Evolutionary conservation across 2,888 invertebrate species (phyloP).

Genomic region (Oligia fasciuncula): DNA sequence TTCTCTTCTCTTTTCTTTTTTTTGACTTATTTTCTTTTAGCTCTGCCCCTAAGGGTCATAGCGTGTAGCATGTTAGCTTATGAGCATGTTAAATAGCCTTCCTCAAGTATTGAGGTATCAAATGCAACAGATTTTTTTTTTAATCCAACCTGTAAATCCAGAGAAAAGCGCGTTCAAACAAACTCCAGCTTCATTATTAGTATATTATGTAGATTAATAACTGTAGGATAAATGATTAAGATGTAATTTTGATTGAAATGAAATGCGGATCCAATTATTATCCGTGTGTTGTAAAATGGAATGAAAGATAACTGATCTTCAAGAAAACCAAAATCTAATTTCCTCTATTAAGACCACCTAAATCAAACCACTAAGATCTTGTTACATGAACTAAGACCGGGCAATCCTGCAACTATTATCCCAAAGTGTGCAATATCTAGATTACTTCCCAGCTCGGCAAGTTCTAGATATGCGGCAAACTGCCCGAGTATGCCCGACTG

Average conservation of each 20-base stretch:
- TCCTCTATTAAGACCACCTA: constrained; percentile 7
- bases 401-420: constrained; percentile 50
- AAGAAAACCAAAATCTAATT: constrained; percentile 11
- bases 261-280: neutral
- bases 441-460: constrained; percentile 48
- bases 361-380: constrained; percentile 38
- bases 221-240: neutral
- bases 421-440: constrained; percentile 55
- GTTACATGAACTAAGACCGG: constrained; percentile 26
- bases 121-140: no score
- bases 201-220: neutral
- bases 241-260: neutral
- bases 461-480: constrained; percentile 31
- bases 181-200: neutral
- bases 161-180: neutral
- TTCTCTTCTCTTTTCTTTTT: no score
- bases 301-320: neutral
- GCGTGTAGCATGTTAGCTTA: no score
- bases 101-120: no score
- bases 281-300: neutral
- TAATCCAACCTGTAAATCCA: neutral
- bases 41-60: no score
- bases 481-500: constrained; percentile 19
- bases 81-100: no score
- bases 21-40: no score